Evolutionary conservation across 30 jellyfish, hydroid and myxozoan species (phyloP).

Genomic region (Turritopsis rubra): DNA sequence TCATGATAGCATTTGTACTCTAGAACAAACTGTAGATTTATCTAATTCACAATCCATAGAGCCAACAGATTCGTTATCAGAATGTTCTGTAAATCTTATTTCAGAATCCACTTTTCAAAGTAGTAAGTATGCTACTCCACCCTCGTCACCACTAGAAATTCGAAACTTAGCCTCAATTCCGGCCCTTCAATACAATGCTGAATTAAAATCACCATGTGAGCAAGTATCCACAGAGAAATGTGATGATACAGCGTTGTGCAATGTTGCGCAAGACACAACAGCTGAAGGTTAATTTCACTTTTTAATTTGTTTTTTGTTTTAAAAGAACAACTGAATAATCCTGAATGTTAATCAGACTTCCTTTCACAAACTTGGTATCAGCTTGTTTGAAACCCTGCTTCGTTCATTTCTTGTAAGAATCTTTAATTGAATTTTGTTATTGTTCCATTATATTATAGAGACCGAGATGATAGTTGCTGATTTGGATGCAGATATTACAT

Average conservation of each 20-base stretch:
- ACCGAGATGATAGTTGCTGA: neutral
- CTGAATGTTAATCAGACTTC: neutral
- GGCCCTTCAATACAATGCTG: neutral
- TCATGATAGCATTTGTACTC: too few relatives aligned
- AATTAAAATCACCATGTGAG: neutral
- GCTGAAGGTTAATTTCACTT: too few relatives aligned
- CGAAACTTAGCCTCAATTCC: neutral
- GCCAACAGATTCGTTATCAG: neutral
- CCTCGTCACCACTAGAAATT: neutral
- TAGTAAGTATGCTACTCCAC: neutral
- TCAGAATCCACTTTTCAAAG: neutral
- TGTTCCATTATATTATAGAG: neutral
- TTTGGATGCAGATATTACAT: neutral
- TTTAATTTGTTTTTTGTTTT: too few relatives aligned
- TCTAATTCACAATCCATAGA: neutral
- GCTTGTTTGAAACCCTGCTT: too few relatives aligned
- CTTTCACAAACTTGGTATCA: too few relatives aligned
- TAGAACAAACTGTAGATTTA: neutral
- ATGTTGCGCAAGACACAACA: neutral
- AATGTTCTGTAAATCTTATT: neutral
- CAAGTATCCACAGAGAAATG: neutral
- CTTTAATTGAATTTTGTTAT: too few relatives aligned
- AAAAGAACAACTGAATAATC: too few relatives aligned
- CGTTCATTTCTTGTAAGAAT: too few relatives aligned
- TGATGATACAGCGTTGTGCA: neutral